phyloP scores from a whole-genome alignment of 2,113 vertebrate genomes.

The Peromyscus maniculatus region DNA sequence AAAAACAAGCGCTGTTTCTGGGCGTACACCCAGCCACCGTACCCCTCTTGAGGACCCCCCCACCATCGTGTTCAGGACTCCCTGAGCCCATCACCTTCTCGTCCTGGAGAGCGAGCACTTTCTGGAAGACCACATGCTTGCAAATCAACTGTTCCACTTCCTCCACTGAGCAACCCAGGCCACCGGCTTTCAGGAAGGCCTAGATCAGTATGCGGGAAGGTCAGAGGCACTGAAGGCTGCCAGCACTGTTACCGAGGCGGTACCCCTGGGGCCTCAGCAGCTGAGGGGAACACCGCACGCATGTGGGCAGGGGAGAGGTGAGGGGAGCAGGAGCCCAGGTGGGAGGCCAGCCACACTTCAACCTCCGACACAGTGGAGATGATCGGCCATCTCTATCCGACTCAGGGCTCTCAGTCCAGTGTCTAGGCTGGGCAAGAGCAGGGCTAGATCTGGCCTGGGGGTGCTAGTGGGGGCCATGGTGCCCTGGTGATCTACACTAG shows the following conservation, averaged over 20 bases:
- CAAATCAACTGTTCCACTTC: slow-evolving; percentile 91
- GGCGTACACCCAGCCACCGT: fast-evolving
- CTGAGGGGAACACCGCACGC: neutral
- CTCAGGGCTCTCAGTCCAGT: neutral
- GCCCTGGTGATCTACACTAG: neutral
- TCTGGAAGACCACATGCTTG: slow-evolving; percentile 94
- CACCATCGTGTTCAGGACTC: neutral
- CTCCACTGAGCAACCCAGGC: slow-evolving; percentile 89
- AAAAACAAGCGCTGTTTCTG: neutral
- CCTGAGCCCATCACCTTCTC: slow-evolving; percentile 89
- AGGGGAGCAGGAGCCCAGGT: fast-evolving
- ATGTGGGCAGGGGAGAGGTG: no score
- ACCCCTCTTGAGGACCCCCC: neutral
- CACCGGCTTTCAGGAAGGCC: slow-evolving; percentile 91
- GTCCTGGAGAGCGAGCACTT: slow-evolving; percentile 92
- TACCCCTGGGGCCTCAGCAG: neutral
- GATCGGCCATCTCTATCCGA: neutral
- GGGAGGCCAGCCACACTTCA: neutral
- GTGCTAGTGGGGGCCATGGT: neutral
- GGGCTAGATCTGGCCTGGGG: neutral
- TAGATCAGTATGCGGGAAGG: slow-evolving; percentile 67
- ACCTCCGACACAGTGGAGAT: neutral
- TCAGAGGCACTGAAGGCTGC: neutral
- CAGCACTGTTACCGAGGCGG: neutral
- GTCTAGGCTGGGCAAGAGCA: neutral